phyloP scores from a whole-genome alignment of 2,888 invertebrate species.

The Proisotoma minuta region DNA sequence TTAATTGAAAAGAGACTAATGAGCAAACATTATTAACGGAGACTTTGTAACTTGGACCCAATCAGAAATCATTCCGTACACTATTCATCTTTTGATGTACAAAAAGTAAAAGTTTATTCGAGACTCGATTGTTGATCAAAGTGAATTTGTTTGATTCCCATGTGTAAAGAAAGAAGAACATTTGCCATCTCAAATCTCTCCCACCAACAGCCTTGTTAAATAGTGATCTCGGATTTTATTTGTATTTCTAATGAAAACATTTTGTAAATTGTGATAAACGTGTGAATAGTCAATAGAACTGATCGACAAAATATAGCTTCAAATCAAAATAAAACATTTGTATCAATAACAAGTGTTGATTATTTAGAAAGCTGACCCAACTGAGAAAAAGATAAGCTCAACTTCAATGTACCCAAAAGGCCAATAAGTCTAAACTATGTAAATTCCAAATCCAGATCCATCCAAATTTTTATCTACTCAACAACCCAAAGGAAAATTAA shows the following conservation, averaged over 20 bases:
- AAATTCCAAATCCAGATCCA: neutral
- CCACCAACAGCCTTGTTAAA: neutral
- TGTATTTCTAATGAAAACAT: neutral
- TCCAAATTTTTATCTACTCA: neutral
- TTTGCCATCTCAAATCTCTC: neutral
- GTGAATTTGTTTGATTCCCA: no score
- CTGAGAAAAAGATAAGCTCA: neutral
- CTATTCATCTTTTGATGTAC: no score
- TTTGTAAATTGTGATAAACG: neutral
- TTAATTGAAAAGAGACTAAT: conserved; percentile 2
- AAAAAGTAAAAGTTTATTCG: no score
- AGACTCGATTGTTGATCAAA: no score
- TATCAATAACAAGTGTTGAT: neutral
- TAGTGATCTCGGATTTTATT: conserved; percentile 3
- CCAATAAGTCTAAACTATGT: neutral
- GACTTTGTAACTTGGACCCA: no score
- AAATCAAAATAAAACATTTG: no score
- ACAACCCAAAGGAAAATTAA: no score
- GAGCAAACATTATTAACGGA: no score
- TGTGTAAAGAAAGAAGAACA: no score
- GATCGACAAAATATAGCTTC: no score
- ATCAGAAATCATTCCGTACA: no score
- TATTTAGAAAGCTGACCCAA: neutral
- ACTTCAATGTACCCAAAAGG: neutral
- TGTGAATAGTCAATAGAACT: conserved; percentile 2